phyloP scores from a whole-genome alignment of 2,113 vertebrate species.

The Cnemophilus loriae region DNA sequence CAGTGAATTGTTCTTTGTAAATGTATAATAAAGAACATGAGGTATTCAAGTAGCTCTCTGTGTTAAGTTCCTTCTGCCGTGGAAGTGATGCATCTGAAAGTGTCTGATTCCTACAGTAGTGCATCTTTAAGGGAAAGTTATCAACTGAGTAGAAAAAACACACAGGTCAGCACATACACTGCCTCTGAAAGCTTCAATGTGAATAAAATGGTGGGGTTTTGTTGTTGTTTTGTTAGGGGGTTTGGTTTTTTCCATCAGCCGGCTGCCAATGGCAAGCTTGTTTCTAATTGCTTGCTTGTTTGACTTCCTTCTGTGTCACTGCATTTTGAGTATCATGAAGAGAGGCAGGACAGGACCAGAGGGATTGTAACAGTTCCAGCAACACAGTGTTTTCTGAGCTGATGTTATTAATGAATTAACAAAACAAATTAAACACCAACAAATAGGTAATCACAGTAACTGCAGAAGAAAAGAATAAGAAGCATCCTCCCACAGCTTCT shows the following conservation, averaged over 20 bases:
- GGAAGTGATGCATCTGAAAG: not conserved
- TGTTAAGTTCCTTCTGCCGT: not conserved
- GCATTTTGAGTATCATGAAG: not conserved
- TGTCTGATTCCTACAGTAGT: not conserved
- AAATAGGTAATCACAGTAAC: not conserved
- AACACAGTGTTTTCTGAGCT: not conserved
- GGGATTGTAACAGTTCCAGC: not conserved
- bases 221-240: not conserved
- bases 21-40: not conserved
- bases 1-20: not conserved
- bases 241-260: not conserved
- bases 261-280: not conserved
- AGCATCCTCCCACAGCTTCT: not conserved
- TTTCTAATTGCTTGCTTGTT: not conserved
- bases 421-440: not conserved
- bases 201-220: not conserved
- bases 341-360: not conserved
- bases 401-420: not conserved
- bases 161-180: not conserved
- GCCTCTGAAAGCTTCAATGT: not conserved
- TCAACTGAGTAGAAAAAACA: not conserved
- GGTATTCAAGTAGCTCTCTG: not conserved
- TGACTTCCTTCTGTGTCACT: not conserved
- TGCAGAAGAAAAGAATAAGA: not conserved
- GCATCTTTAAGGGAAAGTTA: not conserved